phyloP scores from a whole-genome alignment of 2,888 invertebrate species.

The Perithous albicinctus region DNA sequence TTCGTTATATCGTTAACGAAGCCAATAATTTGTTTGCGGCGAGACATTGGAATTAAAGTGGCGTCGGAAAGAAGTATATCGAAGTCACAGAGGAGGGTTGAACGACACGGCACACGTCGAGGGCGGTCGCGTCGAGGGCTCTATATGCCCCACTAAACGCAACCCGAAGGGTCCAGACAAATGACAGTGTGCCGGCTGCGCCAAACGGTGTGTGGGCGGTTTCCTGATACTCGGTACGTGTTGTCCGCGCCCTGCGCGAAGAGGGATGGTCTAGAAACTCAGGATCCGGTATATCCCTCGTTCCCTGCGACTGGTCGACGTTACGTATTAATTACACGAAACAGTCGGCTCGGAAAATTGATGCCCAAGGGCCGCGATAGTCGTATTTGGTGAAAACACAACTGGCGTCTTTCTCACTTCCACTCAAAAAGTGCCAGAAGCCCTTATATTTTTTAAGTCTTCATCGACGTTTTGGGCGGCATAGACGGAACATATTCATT shows the following conservation, averaged over 20 bases:
- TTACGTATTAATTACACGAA: conserved; percentile 78
- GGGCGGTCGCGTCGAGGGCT: conserved; percentile 51
- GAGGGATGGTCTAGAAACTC: conserved; percentile 57
- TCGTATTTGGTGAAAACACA: conserved; percentile 31
- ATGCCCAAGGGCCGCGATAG: conserved; percentile 67
- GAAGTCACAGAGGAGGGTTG: conserved; percentile 4
- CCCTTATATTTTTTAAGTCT: conserved; percentile 31
- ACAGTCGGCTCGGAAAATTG: conserved; percentile 76
- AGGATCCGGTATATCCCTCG: conserved; percentile 8
- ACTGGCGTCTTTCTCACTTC: conserved; percentile 38
- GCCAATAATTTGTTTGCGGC: conserved; percentile 1
- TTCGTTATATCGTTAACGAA: background rate
- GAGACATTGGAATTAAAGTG: conserved; percentile 15
- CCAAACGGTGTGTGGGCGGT: conserved; percentile 49
- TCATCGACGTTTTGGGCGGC: background rate
- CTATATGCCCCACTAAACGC: conserved; percentile 30
- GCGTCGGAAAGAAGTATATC: conserved; percentile 16
- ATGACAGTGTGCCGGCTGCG: conserved; percentile 61
- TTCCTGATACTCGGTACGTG: conserved; percentile 20
- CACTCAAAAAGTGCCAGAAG: conserved; percentile 8
- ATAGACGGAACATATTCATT: background rate
- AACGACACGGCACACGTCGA: conserved; percentile 21
- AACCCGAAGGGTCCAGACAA: conserved; percentile 59
- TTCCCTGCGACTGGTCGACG: conserved; percentile 22
- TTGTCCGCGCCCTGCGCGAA: conserved; percentile 42